Conservation (phyloP, 1,140 invertebrate species). For the Papilio polytes region DNA sequence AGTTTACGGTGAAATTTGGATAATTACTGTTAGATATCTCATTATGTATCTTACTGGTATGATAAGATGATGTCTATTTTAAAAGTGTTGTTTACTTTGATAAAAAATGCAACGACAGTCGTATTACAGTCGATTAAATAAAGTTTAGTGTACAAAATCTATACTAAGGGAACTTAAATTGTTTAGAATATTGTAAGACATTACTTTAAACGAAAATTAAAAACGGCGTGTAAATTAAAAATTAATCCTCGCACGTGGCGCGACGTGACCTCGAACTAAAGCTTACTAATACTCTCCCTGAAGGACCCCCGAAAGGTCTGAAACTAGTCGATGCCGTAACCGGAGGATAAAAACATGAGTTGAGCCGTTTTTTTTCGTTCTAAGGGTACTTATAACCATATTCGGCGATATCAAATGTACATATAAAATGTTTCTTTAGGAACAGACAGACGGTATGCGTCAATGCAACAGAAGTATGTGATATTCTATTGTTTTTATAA, state of each 20-base stretch:
- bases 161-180: no score
- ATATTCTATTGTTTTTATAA: not conserved
- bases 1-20: constrained; percentile 21
- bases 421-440: not conserved
- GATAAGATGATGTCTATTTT: not conserved
- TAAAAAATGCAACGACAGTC: not conserved
- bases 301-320: no score
- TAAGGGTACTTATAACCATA: not conserved
- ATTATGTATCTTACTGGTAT: not conserved
- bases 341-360: no score
- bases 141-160: no score
- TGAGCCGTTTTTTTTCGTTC: no score
- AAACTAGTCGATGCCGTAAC: no score
- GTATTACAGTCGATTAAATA: not conserved
- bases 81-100: not conserved
- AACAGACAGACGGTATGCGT: not conserved
- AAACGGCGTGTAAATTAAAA: no score
- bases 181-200: no score
- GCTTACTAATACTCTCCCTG: no score
- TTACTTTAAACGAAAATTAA: no score
- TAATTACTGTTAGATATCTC: not conserved
- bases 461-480: constrained; percentile 5
- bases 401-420: not conserved
- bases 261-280: no score
- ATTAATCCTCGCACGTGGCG: no score